These are phyloP conservation scores for Ranitomeya imitator DNA, from an alignment of 2,113 vertebrate genomes.

Conservation along the genomic window DNA sequence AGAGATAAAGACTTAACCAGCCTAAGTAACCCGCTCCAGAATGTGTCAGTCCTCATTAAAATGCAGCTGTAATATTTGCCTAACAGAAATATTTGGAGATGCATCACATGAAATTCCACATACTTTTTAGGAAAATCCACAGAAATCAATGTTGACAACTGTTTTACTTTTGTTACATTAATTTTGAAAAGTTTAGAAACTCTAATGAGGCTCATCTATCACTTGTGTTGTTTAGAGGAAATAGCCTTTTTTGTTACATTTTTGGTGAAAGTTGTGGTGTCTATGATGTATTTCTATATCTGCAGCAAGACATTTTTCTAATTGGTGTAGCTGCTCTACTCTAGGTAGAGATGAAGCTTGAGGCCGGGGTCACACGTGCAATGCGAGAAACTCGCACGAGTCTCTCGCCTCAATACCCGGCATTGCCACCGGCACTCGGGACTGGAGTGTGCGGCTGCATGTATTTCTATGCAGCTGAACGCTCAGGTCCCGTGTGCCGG, in stretches of 20 bases:
- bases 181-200: neutral
- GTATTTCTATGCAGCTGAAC: too few relatives aligned
- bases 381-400: too few relatives aligned
- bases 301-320: neutral
- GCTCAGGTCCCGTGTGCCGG: too few relatives aligned
- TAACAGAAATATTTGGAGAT: conserved; percentile 10
- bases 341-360: too few relatives aligned
- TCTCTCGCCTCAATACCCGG: too few relatives aligned
- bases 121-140: neutral
- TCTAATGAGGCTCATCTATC: neutral
- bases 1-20: conserved; percentile 32
- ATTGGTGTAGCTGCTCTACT: too few relatives aligned
- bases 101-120: neutral
- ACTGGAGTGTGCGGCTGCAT: too few relatives aligned
- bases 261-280: neutral
- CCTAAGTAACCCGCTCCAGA: neutral
- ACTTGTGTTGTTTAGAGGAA: neutral
- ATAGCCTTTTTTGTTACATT: neutral
- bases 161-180: neutral
- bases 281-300: neutral
- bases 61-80: conserved; percentile 15
- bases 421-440: too few relatives aligned
- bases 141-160: neutral
- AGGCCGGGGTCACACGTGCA: too few relatives aligned
- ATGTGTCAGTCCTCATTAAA: conserved; percentile 37